Conservation (phyloP, 2,113 vertebrate genomes). For the Sinosuthora webbiana region DNA sequence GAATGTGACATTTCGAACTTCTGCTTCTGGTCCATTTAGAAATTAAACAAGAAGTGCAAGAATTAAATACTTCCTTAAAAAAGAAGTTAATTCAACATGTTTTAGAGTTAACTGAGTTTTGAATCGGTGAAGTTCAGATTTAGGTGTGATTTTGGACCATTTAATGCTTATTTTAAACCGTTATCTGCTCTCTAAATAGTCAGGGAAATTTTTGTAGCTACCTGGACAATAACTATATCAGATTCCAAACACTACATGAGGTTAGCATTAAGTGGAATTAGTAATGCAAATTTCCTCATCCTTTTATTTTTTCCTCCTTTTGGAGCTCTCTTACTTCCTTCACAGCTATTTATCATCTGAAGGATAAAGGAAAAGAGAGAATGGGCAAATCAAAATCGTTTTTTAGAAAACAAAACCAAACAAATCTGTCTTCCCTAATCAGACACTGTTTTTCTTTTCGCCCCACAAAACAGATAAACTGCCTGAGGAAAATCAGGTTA, state of each 20-base stretch:
- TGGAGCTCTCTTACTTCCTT: background rate
- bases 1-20: background rate
- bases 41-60: slow-evolving; percentile 25
- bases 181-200: background rate
- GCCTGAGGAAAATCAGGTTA: background rate
- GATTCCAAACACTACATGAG: background rate
- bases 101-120: background rate
- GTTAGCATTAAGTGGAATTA: background rate
- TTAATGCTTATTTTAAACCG: background rate
- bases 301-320: background rate
- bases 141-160: background rate
- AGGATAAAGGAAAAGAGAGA: background rate
- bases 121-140: background rate
- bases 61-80: background rate
- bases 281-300: background rate
- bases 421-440: background rate
- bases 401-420: background rate
- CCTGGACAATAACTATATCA: background rate
- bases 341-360: background rate
- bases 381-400: background rate
- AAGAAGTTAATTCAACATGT: background rate
- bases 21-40: slow-evolving; percentile 10
- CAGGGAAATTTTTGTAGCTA: background rate
- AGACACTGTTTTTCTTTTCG: background rate
- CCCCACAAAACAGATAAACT: background rate